These are phyloP conservation scores for Trichopoda pennipes DNA, from an alignment of 2,888 invertebrate species.

Conservation along the genomic window DNA sequence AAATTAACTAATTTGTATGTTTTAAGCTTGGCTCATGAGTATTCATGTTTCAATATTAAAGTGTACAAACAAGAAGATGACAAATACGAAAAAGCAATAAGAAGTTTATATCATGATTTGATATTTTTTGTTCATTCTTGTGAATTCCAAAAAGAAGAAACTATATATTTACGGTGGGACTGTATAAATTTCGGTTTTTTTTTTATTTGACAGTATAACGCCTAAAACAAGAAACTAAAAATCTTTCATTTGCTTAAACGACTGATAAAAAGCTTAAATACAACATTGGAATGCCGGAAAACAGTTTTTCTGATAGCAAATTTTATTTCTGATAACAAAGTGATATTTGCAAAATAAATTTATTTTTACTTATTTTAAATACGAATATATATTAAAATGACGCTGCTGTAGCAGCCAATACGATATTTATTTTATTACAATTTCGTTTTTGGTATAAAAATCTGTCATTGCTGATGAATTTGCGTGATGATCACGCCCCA, in stretches of 20 bases:
- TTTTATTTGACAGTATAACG: conserved; percentile 52
- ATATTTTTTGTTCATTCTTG: conserved; percentile 14
- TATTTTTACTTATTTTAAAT: conserved; percentile 24
- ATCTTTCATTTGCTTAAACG: conserved; percentile 41
- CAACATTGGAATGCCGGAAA: conserved; percentile 63
- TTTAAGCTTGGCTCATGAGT: too few relatives aligned
- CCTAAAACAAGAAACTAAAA: conserved; percentile 45
- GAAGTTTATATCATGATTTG: conserved; percentile 26
- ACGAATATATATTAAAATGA: conserved; percentile 17
- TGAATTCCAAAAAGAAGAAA: conserved; percentile 17
- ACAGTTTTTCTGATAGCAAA: conserved; percentile 57
- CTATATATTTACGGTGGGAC: not conserved
- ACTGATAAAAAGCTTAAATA: conserved; percentile 48
- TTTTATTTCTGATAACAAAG: conserved; percentile 1
- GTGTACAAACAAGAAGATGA: not conserved
- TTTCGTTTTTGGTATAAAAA: conserved; percentile 7
- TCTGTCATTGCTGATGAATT: conserved; percentile 42
- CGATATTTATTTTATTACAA: conserved; percentile 22
- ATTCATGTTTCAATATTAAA: conserved; percentile 1
- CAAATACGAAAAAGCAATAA: not conserved
- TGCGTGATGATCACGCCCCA: conserved; percentile 67
- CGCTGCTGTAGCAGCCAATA: not conserved
- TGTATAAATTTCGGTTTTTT: not conserved
- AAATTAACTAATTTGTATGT: conserved; percentile 8
- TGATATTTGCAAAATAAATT: conserved; percentile 7